Base-by-base conservation (phyloP, 2,888 invertebrate genomes). In the Pseudeuparius sepicola region DNA sequence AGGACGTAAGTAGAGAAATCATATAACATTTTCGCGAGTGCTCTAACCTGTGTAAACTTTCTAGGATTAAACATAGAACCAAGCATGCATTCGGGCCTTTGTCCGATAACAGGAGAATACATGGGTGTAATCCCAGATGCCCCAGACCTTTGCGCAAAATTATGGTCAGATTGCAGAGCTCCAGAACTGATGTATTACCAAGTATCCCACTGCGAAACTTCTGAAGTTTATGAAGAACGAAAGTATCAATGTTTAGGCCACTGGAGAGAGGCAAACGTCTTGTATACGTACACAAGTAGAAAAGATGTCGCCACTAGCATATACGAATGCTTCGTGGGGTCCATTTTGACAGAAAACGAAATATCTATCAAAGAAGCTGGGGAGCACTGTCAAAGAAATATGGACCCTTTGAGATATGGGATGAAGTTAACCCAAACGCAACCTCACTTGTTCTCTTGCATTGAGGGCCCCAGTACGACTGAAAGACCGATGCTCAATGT, bases 301-400 rank as follows among this genome's bases (percentile, higher is more conserved):
- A 65, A 68, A 37, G 77, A 77, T 48, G 63, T 70, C 28, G 65
- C 65, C 12, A 65, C 65, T 2, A 64, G 64, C 27, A 66, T 67
- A 1, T 75, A 73, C 49, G 77, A 78, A 55, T 78, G 77, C 51
- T 77, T 77, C 52, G 75, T 76, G 14, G 76, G 76, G 6, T 60
- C 67, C 11, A 73, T 73, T 32, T 63, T 70, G 9, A 65, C 67
- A 12, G 67, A 71, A 20, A 67, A 68, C 24, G 71, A 73, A 45
- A 72, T 77, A 43, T 73, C 68, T 49, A 76, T 78, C 37, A 73
- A 71, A 49, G 78, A 78, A 60, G 76, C 77, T 14, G 76, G 77
- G 0, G 72, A 72, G 48, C 71, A 72, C 48, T 78, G 78, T 48
- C 68, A 71, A 44, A 60, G 75, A 40, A 64, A 68, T 41, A 67